These are phyloP conservation scores for Limnodromus scolopaceus DNA, from an alignment of 2,797 vertebrate species.

Conservation along the genomic window DNA sequence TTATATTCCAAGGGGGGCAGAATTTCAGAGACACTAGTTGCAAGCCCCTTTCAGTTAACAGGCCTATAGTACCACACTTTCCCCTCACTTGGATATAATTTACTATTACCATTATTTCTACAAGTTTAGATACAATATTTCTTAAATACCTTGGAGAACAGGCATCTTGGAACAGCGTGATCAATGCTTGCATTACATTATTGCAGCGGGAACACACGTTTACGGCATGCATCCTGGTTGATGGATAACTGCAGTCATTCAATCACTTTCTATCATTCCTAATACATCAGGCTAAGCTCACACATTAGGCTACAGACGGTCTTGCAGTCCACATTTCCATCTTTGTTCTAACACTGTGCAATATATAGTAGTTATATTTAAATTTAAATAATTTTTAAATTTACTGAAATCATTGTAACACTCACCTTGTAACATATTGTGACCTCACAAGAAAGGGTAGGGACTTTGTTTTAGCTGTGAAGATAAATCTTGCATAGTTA, in stretches of 20 bases:
- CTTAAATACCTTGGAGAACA: background rate
- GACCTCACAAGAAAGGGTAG: background rate
- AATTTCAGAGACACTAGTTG: background rate
- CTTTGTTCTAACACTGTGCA: rapidly evolving
- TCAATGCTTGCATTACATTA: background rate
- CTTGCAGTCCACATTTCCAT: background rate
- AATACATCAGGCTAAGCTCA: background rate
- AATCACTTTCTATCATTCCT: background rate
- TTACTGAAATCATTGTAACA: background rate
- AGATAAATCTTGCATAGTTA: background rate
- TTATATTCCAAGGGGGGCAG: background rate
- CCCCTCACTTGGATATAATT: background rate
- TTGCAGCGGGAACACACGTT: background rate
- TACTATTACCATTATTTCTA: background rate
- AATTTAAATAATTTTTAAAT: background rate
- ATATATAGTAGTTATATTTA: background rate
- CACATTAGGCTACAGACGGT: background rate
- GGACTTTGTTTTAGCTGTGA: background rate
- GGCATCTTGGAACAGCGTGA: background rate
- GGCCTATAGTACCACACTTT: background rate
- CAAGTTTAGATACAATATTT: background rate
- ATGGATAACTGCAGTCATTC: background rate
- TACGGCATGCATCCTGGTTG: rapidly evolving
- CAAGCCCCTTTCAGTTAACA: background rate
- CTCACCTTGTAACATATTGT: background rate